Conservation (phyloP, 2,113 vertebrate genomes). For the Capra hircus region DNA sequence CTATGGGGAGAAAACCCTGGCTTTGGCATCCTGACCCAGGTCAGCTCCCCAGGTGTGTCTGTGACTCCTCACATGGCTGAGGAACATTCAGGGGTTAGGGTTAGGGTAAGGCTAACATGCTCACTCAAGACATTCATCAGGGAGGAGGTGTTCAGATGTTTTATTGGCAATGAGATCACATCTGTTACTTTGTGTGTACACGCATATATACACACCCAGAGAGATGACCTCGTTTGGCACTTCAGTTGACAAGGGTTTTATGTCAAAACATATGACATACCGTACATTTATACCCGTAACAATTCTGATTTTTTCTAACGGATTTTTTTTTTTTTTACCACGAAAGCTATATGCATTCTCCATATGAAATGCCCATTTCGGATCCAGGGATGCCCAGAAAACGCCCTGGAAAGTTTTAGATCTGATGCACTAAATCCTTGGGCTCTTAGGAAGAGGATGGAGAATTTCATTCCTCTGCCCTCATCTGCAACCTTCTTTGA, state of each 20-base stretch:
- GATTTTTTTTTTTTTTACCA: not conserved
- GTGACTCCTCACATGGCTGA: not conserved
- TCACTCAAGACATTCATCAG: not conserved
- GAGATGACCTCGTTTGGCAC: not conserved
- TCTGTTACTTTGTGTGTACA: too few relatives aligned
- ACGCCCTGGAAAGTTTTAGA: not conserved
- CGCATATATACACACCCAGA: not conserved
- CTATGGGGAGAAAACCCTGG: not conserved
- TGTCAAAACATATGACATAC: not conserved
- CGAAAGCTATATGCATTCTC: not conserved
- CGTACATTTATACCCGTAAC: not conserved
- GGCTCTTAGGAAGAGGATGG: not conserved
- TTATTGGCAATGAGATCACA: not conserved
- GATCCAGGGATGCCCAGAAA: not conserved
- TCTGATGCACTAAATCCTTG: not conserved
- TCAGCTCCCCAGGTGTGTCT: not conserved
- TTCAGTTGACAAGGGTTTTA: not conserved
- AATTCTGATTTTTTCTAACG: not conserved
- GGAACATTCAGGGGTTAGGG: not conserved
- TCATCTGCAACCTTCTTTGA: not conserved
- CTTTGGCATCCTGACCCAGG: not conserved
- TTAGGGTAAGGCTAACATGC: not conserved
- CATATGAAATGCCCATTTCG: not conserved
- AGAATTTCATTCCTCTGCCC: not conserved
- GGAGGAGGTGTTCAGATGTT: not conserved